Conservation (phyloP, 1,140 invertebrate species). For the Glomeris maerens region DNA sequence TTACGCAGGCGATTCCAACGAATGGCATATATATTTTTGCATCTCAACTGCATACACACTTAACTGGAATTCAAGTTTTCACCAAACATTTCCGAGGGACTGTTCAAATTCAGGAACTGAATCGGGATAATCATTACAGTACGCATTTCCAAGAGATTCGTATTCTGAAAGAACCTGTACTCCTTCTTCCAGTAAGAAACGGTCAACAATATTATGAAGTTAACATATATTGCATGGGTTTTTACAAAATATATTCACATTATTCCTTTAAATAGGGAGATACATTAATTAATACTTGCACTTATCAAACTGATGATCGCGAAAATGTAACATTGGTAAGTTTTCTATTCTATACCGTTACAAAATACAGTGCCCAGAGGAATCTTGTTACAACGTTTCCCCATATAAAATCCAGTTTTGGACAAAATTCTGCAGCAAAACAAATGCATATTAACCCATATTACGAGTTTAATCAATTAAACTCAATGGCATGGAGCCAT, state of each 20-base stretch:
- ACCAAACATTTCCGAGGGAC: slow-evolving; percentile 73
- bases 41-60: slow-evolving; percentile 92
- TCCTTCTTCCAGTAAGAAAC: slow-evolving; percentile 61
- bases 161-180: slow-evolving; percentile 56
- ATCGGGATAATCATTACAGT: slow-evolving; percentile 90
- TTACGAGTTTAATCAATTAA: no score
- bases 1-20: slow-evolving; percentile 48
- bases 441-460: no score
- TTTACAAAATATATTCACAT: no score
- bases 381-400: no score
- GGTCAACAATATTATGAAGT: no score
- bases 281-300: slow-evolving; percentile 76
- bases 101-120: slow-evolving; percentile 59
- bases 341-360: slow-evolving; percentile 10
- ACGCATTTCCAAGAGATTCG: slow-evolving; percentile 98
- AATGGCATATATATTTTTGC: slow-evolving; percentile 83
- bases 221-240: no score
- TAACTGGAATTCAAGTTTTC: slow-evolving; percentile 68
- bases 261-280: no score
- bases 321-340: slow-evolving; percentile 22
- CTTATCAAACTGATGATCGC: slow-evolving; percentile 54
- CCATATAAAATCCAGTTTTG: no score
- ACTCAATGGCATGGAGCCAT: no score
- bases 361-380: slow-evolving; percentile 4
- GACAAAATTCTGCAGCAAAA: no score